Conservation (phyloP, 1,140 invertebrate genomes). For the Araneus ventricosus region DNA sequence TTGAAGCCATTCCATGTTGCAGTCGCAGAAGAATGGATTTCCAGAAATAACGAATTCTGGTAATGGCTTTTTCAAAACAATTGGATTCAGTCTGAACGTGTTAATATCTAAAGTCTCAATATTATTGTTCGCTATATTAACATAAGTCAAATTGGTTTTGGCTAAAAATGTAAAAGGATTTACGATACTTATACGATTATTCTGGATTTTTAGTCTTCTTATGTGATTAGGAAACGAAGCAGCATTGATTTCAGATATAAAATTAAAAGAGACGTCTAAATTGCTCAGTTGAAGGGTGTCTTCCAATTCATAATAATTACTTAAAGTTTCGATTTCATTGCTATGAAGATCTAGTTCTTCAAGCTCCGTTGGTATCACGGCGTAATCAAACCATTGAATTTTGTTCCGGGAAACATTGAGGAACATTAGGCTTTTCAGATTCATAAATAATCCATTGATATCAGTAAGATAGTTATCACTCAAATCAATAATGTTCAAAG, state of each 20-base stretch:
- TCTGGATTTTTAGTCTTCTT: constrained; percentile 88
- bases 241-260: constrained; percentile 86
- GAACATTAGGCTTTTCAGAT: constrained; percentile 90
- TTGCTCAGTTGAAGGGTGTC: constrained; percentile 82
- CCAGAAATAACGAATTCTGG: constrained; percentile 93
- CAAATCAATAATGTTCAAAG: constrained; percentile 90
- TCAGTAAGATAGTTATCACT: constrained; percentile 92
- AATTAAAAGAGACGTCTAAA: constrained; percentile 91
- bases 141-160: constrained; percentile 90
- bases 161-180: constrained; percentile 89
- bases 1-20: constrained; percentile 94
- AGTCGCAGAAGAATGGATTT: constrained; percentile 94
- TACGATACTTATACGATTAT: constrained; percentile 89
- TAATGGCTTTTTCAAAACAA: constrained; percentile 81
- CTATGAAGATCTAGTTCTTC: constrained; percentile 94
- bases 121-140: constrained; percentile 93
- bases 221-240: constrained; percentile 88
- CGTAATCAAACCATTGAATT: constrained; percentile 94
- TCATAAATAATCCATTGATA: constrained; percentile 91
- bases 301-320: constrained; percentile 90
- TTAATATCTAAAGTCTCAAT: constrained; percentile 90
- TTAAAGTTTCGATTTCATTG: constrained; percentile 90
- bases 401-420: constrained; percentile 95
- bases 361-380: constrained; percentile 88
- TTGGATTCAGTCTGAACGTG: constrained; percentile 85